Base-by-base conservation (phyloP, 2,797 vertebrate genomes). In the Bradypus variegatus region DNA sequence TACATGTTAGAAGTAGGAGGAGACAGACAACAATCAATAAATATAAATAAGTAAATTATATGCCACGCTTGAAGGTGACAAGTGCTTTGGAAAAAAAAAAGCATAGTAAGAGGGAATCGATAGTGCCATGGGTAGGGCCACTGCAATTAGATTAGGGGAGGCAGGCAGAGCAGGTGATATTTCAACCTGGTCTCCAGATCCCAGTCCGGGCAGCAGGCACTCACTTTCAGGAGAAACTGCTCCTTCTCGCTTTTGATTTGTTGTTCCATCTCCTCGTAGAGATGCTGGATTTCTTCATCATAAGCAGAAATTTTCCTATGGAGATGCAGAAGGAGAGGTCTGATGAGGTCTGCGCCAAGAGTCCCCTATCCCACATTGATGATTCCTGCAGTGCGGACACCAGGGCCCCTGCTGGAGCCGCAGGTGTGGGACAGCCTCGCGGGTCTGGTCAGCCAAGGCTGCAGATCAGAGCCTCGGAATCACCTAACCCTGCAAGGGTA, bases 181-280 rank as follows among this genome's bases (percentile, higher is more conserved):
- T 10, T 31, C 10, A 21, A 2, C 33, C 25, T 5, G 62, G n/a
- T 55, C 69, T 5, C 6, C 31, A 53, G 90, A 6, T 10, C 33
- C 19, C 21, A 45, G 27, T 23, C 48, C 8, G 21, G 86, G 50
- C 96, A 1, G 76, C 4, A 25, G 18, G 75, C 55, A 96, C 97
- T 95, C 95, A 99, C 98, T 97, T 99, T 98, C 93, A 98, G 95
- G 27, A 98, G 96, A 95, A 99, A 98, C 87, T 97, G 97, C 62
- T 99, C 98, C 91, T 98, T 98, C 96, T 99, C 98, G 11, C 92
- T 98, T 95, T 98, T 99, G 90, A 99, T 99, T 95, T 99, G 98
- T 86, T 98, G 98, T 88, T 99, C 99, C 99, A 99, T 99, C 97
- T 99, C 99, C 91, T 98, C 98, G 48, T 99, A 99, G 2, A 99